phyloP scores from a whole-genome alignment of 1,140 invertebrate genomes.

The Anthonomus grandis region DNA sequence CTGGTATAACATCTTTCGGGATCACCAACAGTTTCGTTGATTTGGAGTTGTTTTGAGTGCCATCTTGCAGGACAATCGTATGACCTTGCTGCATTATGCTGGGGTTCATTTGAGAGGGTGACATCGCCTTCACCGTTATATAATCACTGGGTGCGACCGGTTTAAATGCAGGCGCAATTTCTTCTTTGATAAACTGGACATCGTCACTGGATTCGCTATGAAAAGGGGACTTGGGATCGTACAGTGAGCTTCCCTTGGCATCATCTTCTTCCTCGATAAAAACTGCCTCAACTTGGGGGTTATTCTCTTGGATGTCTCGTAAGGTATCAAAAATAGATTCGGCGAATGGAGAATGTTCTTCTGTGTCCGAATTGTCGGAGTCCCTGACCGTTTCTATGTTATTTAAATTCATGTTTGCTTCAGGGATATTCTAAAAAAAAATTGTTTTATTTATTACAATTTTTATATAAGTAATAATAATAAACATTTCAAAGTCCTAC shows the following conservation, averaged over 20 bases:
- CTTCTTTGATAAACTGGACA: background rate
- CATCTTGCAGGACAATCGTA: conserved; percentile 5
- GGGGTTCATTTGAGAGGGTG: background rate
- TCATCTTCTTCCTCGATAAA: conserved; percentile 12
- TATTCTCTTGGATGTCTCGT: conserved; percentile 5
- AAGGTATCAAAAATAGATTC: background rate
- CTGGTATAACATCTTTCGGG: conserved; percentile 6
- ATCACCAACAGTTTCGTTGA: conserved; percentile 10
- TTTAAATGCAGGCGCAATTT: background rate
- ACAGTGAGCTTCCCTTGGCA: background rate
- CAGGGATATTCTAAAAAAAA: too few species aligned
- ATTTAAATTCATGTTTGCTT: too few species aligned
- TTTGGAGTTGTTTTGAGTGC: background rate
- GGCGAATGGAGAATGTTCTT: too few species aligned
- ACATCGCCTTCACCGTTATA: background rate
- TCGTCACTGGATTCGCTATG: background rate
- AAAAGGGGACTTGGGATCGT: background rate
- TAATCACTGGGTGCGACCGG: background rate
- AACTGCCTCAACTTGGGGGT: conserved; percentile 14
- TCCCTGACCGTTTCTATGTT: too few species aligned
- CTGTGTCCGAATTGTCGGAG: too few species aligned
- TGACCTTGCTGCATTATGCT: background rate
- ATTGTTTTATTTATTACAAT: too few species aligned
- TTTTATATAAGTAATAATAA: too few species aligned
- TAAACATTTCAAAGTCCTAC: too few species aligned